phyloP scores from a whole-genome alignment of 2,888 invertebrate genomes.

The Apantesis nais region DNA sequence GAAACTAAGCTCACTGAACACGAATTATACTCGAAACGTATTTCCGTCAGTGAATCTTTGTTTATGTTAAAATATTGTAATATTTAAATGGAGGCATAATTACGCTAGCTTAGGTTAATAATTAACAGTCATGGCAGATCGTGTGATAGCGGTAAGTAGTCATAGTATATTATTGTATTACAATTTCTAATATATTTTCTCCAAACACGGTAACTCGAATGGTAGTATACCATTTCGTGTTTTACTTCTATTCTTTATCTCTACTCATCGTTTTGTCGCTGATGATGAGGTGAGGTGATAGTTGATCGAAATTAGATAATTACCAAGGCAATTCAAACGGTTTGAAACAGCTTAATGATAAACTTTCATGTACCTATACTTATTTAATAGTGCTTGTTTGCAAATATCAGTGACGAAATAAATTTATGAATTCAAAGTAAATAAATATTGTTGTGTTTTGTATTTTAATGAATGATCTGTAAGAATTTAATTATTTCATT shows the following conservation, averaged over 20 bases:
- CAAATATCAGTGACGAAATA: neutral
- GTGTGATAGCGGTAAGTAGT: conserved; percentile 73
- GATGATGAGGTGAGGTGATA: conserved; percentile 40
- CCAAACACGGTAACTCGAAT: conserved; percentile 52
- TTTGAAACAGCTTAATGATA: neutral
- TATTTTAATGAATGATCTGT: neutral
- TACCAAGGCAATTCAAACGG: neutral
- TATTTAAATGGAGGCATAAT: neutral
- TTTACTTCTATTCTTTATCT: conserved; percentile 32
- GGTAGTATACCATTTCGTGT: conserved; percentile 34
- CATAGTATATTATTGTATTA: conserved; percentile 25
- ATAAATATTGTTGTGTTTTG: neutral
- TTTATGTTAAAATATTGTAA: neutral
- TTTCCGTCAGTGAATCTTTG: conserved; percentile 24
- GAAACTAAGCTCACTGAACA: conserved; percentile 29
- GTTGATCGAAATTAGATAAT: conserved; percentile 32
- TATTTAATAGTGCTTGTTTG: neutral
- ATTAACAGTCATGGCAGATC: conserved; percentile 64
- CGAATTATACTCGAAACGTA: conserved; percentile 51
- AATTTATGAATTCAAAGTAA: neutral
- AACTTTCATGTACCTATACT: neutral
- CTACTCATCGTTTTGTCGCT: conserved; percentile 41
- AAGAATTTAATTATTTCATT: neutral
- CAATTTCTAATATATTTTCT: conserved; percentile 34
- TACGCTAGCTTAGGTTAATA: neutral